Conservation (phyloP, 2,888 invertebrate genomes). For the Anthoptus insignis region DNA sequence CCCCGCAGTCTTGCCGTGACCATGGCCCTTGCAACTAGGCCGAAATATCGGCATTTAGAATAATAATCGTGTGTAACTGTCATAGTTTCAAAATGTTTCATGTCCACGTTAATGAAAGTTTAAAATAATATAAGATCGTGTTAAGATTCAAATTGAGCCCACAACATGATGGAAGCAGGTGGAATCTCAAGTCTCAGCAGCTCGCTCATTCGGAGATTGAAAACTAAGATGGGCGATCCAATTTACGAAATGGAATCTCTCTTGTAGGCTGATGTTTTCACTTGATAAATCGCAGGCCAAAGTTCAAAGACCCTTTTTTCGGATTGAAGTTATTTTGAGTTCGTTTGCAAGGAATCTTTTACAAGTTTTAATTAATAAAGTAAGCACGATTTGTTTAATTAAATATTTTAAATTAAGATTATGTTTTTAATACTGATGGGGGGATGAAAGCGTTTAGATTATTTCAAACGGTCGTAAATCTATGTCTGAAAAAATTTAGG, state of each 20-base stretch:
- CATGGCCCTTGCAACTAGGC: no score
- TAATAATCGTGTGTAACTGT: no score
- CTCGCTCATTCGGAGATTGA: slow-evolving; percentile 7
- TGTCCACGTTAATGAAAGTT: no score
- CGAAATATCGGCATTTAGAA: no score
- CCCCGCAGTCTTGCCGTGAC: no score
- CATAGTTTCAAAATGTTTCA: no score
- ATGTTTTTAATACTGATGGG: no score
- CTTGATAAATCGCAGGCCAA: slow-evolving; percentile 22
- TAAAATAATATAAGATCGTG: no score
- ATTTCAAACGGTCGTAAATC: no score
- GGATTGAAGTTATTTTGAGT: slow-evolving; percentile 12
- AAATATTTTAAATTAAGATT: background rate
- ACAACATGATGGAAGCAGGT: slow-evolving; percentile 8
- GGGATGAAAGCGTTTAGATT: no score
- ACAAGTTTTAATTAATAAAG: slow-evolving; percentile 15
- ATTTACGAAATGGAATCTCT: slow-evolving; percentile 31
- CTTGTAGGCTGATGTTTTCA: slow-evolving; percentile 31
- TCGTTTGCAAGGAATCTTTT: slow-evolving; percentile 14
- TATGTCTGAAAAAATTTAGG: no score
- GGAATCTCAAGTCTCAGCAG: slow-evolving; percentile 1
- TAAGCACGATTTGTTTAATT: background rate
- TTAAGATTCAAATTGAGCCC: background rate
- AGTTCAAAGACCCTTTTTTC: slow-evolving; percentile 17
- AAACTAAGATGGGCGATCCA: slow-evolving; percentile 23